These are phyloP conservation scores for Pangasius djambal DNA, from an alignment of 2,797 vertebrate genomes.

Conservation along the genomic window DNA sequence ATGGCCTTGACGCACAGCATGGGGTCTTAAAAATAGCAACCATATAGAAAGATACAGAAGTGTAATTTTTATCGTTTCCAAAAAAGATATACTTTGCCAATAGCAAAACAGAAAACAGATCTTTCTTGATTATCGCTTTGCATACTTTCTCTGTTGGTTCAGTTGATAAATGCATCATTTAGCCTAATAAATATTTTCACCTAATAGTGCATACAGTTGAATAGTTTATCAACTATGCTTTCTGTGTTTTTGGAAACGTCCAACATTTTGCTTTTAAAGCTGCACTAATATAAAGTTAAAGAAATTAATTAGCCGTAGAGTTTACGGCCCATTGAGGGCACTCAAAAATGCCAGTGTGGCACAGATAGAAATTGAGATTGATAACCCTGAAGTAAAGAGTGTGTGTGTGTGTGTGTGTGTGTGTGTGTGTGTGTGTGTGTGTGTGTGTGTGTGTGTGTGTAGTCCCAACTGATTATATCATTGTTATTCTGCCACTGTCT, in stretches of 20 bases:
- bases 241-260: not conserved
- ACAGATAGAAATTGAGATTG: conserved; percentile 13
- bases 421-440: conserved; percentile 19
- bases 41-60: not conserved
- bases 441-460: conserved; percentile 29
- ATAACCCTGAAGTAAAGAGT: not conserved
- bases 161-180: not conserved
- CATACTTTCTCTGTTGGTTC: not conserved
- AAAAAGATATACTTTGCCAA: not conserved
- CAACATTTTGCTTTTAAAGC: conserved; percentile 2
- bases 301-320: conserved; percentile 3
- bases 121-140: not conserved
- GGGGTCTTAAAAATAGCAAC: not conserved
- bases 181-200: not conserved
- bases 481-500: conserved; percentile 52
- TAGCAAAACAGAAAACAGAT: not conserved
- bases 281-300: not conserved
- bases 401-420: conserved; percentile 9
- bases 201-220: not conserved
- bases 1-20: no score
- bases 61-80: not conserved
- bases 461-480: conserved; percentile 54
- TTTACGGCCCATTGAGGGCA: not conserved
- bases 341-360: conserved; percentile 15
- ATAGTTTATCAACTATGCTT: not conserved